Percentiles rank a stretch among this genome's conserved stretches.
phyloP scores from a whole-genome alignment of 2,888 invertebrate species.

The Cataglyphis altisquamis region DNA sequence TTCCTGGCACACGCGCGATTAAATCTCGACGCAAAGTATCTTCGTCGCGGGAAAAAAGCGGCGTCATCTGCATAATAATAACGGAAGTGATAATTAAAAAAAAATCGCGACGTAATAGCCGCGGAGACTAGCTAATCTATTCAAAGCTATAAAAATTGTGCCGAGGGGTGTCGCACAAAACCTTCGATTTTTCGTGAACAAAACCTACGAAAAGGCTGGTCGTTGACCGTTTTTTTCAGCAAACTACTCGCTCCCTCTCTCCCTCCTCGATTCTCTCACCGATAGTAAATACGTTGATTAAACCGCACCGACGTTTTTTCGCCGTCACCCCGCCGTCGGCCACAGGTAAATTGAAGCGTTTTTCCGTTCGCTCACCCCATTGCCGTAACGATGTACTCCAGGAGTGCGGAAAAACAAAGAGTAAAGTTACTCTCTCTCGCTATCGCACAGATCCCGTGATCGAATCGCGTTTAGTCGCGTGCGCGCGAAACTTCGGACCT shows the following conservation, averaged over 20 bases:
- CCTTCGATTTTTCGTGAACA: constrained; percentile 52
- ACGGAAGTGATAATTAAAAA: constrained; percentile 57
- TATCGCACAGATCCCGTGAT: neutral
- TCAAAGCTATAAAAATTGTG: constrained; percentile 45
- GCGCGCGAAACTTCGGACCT: constrained; percentile 22
- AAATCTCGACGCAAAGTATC: constrained; percentile 30
- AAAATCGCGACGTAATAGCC: constrained; percentile 8
- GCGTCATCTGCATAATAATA: constrained; percentile 27
- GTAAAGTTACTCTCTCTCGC: constrained; percentile 38
- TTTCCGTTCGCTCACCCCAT: constrained; percentile 36
- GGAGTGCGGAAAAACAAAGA: constrained; percentile 48
- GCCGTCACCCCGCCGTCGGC: constrained; percentile 26
- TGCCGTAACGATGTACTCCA: constrained; percentile 47
- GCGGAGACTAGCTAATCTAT: constrained; percentile 42
- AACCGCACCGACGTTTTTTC: constrained; percentile 63
- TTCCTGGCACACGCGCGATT: neutral
- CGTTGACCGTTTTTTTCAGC: constrained; percentile 12
- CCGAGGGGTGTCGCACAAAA: neutral
- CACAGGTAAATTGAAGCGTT: constrained; percentile 58
- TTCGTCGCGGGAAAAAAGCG: constrained; percentile 28
- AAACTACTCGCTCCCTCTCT: neutral
- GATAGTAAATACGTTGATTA: constrained; percentile 64
- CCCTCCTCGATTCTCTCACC: neutral
- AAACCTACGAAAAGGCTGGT: constrained; percentile 17
- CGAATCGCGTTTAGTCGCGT: constrained; percentile 25